phyloP scores from a whole-genome alignment of 2,888 invertebrate genomes.

The Pyrgus malvae region DNA sequence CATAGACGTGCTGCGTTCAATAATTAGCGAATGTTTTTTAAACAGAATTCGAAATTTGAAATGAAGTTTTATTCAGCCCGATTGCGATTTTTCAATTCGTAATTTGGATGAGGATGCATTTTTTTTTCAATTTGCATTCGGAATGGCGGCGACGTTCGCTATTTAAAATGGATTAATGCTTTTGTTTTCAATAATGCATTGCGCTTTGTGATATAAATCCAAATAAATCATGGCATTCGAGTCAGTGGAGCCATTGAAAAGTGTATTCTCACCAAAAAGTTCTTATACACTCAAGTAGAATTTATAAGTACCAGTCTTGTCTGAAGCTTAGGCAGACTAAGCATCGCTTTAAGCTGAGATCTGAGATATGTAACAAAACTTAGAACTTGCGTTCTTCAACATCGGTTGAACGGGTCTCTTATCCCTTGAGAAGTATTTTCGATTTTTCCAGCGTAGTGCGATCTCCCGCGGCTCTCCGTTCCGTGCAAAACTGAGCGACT shows the following conservation, averaged over 20 bases:
- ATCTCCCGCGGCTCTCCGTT: conserved; percentile 16
- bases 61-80: conserved; percentile 69
- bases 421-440: conserved; percentile 31
- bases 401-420: conserved; percentile 30
- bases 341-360: conserved; percentile 28
- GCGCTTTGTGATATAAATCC: conserved; percentile 27
- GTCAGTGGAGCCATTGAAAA: conserved; percentile 7
- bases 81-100: conserved; percentile 63
- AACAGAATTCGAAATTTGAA: conserved; percentile 73
- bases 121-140: conserved; percentile 39
- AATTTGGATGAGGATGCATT: conserved; percentile 49
- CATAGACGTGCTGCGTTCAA: conserved; percentile 59
- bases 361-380: conserved; percentile 29
- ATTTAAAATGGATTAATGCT: conserved; percentile 42
- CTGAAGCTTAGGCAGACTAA: conserved; percentile 25
- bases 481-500: background rate
- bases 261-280: conserved; percentile 9
- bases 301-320: conserved; percentile 14
- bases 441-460: conserved; percentile 20
- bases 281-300: conserved; percentile 15
- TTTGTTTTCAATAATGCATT: conserved; percentile 38
- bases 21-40: conserved; percentile 78
- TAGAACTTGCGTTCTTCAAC: conserved; percentile 28
- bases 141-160: conserved; percentile 39
- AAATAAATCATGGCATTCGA: conserved; percentile 23